Conservation (phyloP, 2,888 invertebrate genomes). For the Aporophyla lueneburgensis region DNA sequence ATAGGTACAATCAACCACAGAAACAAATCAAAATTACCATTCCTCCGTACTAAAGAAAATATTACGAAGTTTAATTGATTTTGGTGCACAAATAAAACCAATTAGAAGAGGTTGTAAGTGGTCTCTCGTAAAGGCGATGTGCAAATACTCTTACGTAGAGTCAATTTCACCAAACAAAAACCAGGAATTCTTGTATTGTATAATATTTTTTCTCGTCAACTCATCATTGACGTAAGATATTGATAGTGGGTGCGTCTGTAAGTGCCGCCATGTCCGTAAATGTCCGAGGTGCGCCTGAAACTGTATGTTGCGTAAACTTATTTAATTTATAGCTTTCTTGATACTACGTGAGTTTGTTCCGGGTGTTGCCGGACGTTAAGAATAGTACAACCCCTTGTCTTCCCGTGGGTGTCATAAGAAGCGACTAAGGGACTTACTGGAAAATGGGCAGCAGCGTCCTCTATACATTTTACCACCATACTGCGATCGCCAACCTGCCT, state of each 20-base stretch:
- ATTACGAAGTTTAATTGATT: neutral
- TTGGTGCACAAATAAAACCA: neutral
- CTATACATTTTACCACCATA: no score
- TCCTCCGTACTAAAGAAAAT: neutral
- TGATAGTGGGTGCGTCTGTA: conserved; percentile 36
- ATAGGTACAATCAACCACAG: neutral
- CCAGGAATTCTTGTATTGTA: conserved; percentile 51
- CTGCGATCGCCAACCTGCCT: no score
- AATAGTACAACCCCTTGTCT: no score
- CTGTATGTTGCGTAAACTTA: conserved; percentile 38
- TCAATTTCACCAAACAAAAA: conserved; percentile 47
- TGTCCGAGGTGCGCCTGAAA: conserved; percentile 31
- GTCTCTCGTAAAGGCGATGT: neutral
- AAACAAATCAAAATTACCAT: neutral
- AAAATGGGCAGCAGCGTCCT: no score
- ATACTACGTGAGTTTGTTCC: neutral
- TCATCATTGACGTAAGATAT: conserved; percentile 49
- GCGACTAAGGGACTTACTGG: no score
- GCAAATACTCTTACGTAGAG: conserved; percentile 30
- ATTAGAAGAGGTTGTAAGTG: neutral
- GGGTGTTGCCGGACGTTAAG: no score
- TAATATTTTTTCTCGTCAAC: conserved; percentile 47
- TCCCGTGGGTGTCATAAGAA: no score
- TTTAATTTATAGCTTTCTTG: conserved; percentile 21
- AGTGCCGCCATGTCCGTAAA: conserved; percentile 26